A percentile compares a stretch with the other conserved stretches of the same genome.
Evolutionary conservation across 2,113 vertebrate genomes (phyloP).

Genomic region (Alectura lathami): DNA sequence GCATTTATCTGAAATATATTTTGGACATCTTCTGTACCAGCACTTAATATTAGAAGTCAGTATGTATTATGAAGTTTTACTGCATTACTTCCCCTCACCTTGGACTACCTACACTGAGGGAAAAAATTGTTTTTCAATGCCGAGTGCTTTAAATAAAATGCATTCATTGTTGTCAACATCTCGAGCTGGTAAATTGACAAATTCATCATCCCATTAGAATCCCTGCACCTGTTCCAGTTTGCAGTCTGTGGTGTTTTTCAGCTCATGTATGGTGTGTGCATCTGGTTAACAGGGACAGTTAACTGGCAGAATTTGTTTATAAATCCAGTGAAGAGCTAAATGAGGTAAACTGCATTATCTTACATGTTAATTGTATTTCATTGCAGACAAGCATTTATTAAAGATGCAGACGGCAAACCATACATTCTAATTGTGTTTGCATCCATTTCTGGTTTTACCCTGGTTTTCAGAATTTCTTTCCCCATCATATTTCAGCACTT

Average conservation of each 20-base stretch:
- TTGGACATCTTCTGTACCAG: neutral
- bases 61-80: neutral
- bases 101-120: neutral
- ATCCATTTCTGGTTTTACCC: slow-evolving; percentile 67
- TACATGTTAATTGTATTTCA: slow-evolving; percentile 79
- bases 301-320: slow-evolving; percentile 80
- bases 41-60: neutral
- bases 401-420: slow-evolving; percentile 68
- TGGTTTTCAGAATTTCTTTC: slow-evolving; percentile 53
- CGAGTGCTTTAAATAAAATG: slow-evolving; percentile 25
- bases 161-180: slow-evolving; percentile 32
- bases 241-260: slow-evolving; percentile 49
- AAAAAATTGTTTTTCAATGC: neutral
- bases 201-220: slow-evolving; percentile 54
- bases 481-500: neutral
- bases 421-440: slow-evolving; percentile 77
- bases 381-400: slow-evolving; percentile 77
- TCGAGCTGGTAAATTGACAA: slow-evolving; percentile 57
- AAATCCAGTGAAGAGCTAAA: slow-evolving; percentile 76
- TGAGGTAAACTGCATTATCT: slow-evolving; percentile 79
- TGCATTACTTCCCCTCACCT: neutral
- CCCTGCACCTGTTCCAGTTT: slow-evolving; percentile 76
- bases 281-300: slow-evolving; percentile 75
- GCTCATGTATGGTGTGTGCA: slow-evolving; percentile 63
- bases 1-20: slow-evolving; percentile 15